Evolutionary conservation across 2,113 vertebrate genomes (phyloP).

Genomic region (Paracanthobrama guichenoti): DNA sequence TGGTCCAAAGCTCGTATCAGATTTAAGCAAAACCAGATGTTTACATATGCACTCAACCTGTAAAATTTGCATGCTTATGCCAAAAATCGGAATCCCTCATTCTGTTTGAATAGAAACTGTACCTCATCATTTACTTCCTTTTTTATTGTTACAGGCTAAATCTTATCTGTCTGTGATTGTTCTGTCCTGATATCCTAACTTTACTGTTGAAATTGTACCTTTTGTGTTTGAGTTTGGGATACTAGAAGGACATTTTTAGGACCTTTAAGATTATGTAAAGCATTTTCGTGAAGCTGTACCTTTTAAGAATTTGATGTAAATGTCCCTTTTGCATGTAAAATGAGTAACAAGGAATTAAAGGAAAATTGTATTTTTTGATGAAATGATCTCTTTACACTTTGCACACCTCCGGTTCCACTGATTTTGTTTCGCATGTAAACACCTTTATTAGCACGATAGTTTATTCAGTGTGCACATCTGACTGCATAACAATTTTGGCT

Average conservation of each 20-base stretch:
- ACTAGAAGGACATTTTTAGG: neutral
- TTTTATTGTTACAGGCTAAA: neutral
- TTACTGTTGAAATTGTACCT: neutral
- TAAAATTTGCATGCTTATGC: constrained; percentile 17
- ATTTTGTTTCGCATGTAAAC: neutral
- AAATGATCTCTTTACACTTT: too few relatives aligned
- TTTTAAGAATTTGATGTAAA: neutral
- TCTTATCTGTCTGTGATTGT: neutral
- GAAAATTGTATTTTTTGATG: too few relatives aligned
- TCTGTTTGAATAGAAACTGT: neutral
- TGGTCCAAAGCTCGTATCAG: constrained; percentile 31
- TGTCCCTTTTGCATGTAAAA: too few relatives aligned
- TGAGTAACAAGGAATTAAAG: too few relatives aligned
- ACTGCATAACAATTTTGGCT: neutral
- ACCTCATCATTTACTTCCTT: constrained; percentile 1
- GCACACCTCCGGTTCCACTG: neutral
- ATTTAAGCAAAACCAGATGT: constrained; percentile 59
- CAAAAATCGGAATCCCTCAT: neutral
- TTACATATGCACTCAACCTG: constrained; percentile 34
- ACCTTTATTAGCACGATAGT: neutral
- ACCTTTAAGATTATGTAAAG: neutral
- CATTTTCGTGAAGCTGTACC: neutral
- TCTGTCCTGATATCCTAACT: neutral
- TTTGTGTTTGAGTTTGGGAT: neutral
- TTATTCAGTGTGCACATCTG: neutral